Base-by-base conservation (phyloP, 2,888 invertebrate species). In the Eupithecia pulchellata region DNA sequence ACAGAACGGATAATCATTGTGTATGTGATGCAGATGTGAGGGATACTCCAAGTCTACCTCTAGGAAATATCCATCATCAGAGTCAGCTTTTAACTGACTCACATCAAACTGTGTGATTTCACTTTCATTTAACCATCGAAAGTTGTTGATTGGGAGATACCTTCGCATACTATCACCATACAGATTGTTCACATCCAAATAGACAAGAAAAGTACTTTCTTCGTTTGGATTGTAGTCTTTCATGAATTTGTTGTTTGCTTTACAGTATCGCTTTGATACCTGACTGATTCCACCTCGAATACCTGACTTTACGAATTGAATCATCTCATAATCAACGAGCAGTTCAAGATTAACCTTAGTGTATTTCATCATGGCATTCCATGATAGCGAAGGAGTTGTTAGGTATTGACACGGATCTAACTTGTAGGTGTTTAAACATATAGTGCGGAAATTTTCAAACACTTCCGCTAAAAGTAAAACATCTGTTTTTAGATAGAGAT, bases 381-480 rank as follows among this genome's bases (percentile, higher is more conserved):
- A 81, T 34, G 75, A 76, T 9, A 81, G 69, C 17, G 67, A 62
- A 2, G 77, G 76, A 27, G 77, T 70, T 66, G 74, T 64, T n/a
- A 68, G 71, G 36, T 74, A 61, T 69, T 60, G 17, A 55, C 64
- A 36, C 17, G 67, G 65, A 58, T 72, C 62, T 9, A 72, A 17
- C 27, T 66, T 63, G 70, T 84, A 85, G 6, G 78, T 77, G 17
- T 62, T 52, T 9, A 82, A 58, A 73, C 83, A 83, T 3, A 81
- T n/a, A 25, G 75, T 64, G 64, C 86, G 72, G 69, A 85, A 85
- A 67, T 84, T 84, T 81, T 87, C 84, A 74, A 86, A 84, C 25
- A 85, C 71, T 68, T 87, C 85, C 27, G 77, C 76, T 36, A 87
- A 69, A 6, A 86, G 42, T n/a, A n/a, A n/a, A n/a, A n/a, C n/a